Base-by-base conservation (phyloP, 2,888 invertebrate species). In the Caenorhabditis wallacei region DNA sequence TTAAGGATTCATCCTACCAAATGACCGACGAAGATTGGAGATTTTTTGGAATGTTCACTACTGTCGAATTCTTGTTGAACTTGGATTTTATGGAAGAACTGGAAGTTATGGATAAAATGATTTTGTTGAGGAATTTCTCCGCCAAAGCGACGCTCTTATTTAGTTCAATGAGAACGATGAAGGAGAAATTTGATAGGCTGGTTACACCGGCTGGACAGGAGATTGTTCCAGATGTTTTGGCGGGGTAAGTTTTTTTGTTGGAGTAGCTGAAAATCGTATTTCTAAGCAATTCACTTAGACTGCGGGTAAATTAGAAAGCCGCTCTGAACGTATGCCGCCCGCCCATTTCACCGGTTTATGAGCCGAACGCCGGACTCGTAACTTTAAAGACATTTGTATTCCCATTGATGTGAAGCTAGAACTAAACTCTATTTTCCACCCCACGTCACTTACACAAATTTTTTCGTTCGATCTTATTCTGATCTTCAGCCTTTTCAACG, bases 81-180 rank as follows among this genome's bases (percentile, higher is more conserved):
- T 20, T 64, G 64, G 48, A 64, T 51, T 64, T 64, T 13, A 64
- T 64, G 30, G 64, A 64, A 18, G 20, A 64, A 20, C 20, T 64
- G 20, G 64, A 64, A 0, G 0, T 48, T 10, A 5, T 10, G 1
- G 64, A 64, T 18, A 48, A 46, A 48, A 64, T 64, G 18, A 18
- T 20, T 4, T 43, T 64, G 13, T 46, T 64, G 18, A 18, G 35
- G 46, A 64, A 13, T 46, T 64, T 64, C 30, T 24, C 64, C 10
- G 68, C 68, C 7, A 68, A 68, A 26, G 68, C 68, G 20, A 54
- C 68, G 7, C 22, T 68, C 24, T 24, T 68, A 2, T 68, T 68
- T 40, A 37, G 10, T 13, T 35, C 68, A 0, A 1, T 37, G 37
- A 2, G 40, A 40, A 37, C 68, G 11, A 53, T 68, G 8, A 51